Conservation (phyloP, 1,140 invertebrate genomes). For the Chrysomallon squamiferum region DNA sequence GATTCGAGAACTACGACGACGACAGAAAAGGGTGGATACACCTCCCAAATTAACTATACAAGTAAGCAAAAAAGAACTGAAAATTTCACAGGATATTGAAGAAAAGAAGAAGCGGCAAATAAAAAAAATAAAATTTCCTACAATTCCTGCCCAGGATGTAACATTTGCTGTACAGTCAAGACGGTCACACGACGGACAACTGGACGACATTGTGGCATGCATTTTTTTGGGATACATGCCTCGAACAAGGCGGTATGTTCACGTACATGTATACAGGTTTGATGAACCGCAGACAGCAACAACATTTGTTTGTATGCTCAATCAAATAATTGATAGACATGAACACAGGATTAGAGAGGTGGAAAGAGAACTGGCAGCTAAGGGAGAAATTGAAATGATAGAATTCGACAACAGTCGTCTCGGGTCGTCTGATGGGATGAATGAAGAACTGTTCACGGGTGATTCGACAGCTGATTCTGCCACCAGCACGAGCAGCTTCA, state of each 20-base stretch:
- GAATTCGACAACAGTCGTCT: constrained; percentile 5
- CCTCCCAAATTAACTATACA: constrained; percentile 76
- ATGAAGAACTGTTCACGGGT: constrained; percentile 24
- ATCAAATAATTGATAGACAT: constrained; percentile 82
- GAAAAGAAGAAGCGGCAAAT: constrained; percentile 44
- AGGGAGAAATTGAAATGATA: constrained; percentile 38
- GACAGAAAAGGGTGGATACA: constrained; percentile 76
- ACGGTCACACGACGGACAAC: constrained; percentile 57
- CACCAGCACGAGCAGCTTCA: constrained; percentile 37
- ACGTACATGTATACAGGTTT: constrained; percentile 94
- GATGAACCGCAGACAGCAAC: constrained; percentile 92
- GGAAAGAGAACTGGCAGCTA: constrained; percentile 50
- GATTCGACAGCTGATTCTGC: constrained; percentile 36
- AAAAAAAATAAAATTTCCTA: constrained; percentile 54
- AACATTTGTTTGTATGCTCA: constrained; percentile 81
- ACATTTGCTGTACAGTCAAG: constrained; percentile 45
- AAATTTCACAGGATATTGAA: constrained; percentile 81
- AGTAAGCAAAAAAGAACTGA: constrained; percentile 91
- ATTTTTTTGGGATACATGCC: constrained; percentile 73
- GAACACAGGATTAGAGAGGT: constrained; percentile 67
- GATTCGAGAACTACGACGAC: constrained; percentile 80
- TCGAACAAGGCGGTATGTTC: constrained; percentile 81
- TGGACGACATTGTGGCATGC: constrained; percentile 84
- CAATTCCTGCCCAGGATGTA: constrained; percentile 53
- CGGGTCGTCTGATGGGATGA: constrained; percentile 31